Conservation (phyloP, 2,888 invertebrate genomes). For the Lysandra coridon region DNA sequence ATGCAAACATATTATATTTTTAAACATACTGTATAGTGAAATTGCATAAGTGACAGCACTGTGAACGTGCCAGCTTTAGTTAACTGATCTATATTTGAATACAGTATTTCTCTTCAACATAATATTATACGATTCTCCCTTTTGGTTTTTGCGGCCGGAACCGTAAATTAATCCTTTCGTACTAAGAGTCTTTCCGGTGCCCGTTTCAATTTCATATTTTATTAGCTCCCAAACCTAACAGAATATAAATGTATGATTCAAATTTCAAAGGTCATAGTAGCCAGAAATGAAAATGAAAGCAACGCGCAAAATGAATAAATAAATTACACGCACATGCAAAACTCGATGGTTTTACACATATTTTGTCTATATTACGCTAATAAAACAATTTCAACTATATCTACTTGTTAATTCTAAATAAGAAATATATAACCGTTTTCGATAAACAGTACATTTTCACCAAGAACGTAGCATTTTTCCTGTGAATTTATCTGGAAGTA, state of each 20-base stretch:
- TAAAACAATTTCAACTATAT: too few relatives aligned
- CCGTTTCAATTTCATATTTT: slow-evolving; percentile 31
- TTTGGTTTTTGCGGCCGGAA: slow-evolving; percentile 60
- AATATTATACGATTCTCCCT: slow-evolving; percentile 17
- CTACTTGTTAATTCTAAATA: too few relatives aligned
- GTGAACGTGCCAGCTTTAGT: too few relatives aligned
- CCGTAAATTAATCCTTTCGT: slow-evolving; percentile 46
- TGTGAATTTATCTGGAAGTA: too few relatives aligned
- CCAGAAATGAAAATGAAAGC: slow-evolving; percentile 19
- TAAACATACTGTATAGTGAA: too few relatives aligned
- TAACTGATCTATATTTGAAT: not conserved
- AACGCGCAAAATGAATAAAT: not conserved
- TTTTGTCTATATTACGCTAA: too few relatives aligned
- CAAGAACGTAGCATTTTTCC: too few relatives aligned
- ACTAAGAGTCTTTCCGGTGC: slow-evolving; percentile 41
- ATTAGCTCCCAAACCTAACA: slow-evolving; percentile 26
- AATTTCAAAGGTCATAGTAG: slow-evolving; percentile 14
- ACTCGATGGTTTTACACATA: not conserved
- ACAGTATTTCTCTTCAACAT: not conserved
- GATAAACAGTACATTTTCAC: too few relatives aligned
- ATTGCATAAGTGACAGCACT: too few relatives aligned
- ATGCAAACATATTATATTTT: too few relatives aligned
- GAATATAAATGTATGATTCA: slow-evolving; percentile 16
- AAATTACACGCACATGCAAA: not conserved
- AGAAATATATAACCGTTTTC: too few relatives aligned